phyloP scores from a whole-genome alignment of 2,113 vertebrate species.

The mouse (Mus musculus) region GRCm39 chr2:133361501-133362000 shows the following conservation, averaged over 20 bases:
- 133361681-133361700: not conserved
- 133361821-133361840: not conserved
- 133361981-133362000: not conserved
- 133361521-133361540: not conserved
- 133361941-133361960: not conserved
- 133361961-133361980: not conserved
- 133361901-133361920: not conserved
- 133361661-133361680: not conserved
- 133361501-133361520: not conserved
- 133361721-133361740: not conserved
- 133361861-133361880: not conserved
- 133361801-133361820: not conserved
- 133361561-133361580: not conserved
- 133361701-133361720: not conserved
- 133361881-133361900: not conserved
- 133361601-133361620: not conserved
- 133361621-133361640: constrained; percentile 11
- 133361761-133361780: not conserved
- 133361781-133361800: not conserved
- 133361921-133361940: not conserved
- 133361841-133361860: not conserved
- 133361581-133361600: not conserved
- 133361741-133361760: not conserved
- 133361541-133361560: not conserved
- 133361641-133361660: not conserved